Evolutionary conservation across 2,113 vertebrate species (phyloP), one percentile per base, ranked within the genome.

Genomic region (Hyaena hyaena): DNA sequence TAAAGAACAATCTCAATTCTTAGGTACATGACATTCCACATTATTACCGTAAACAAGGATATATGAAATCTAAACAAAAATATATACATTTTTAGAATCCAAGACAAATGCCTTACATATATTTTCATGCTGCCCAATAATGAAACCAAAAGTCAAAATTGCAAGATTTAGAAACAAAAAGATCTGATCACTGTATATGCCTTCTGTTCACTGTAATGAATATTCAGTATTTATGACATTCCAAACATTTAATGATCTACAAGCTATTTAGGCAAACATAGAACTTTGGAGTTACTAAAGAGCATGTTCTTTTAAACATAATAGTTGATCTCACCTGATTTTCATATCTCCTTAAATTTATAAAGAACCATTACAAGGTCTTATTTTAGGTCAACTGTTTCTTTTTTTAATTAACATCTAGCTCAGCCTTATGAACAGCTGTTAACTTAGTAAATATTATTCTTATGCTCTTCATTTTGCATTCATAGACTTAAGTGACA

Each of bases 401-500:
- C 71, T 81, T 50, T 86, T 90, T 81, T 55, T 12, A 83, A 90
- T 86, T 79, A 96, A 31, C 68, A 95, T 74, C 45, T 63, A 96
- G 53, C 58, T 89, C 6, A 74, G 65, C 45, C 88, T 92, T 90
- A 88, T 43, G 33, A 96, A 81, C 23, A 97, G 90, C 61, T 96
- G 92, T 88, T 93, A 93, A 84, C 63, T 97, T 90, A 90, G 92
- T 86, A 95, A 97, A 97, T 96, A 97, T 97, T 96, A 96, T 85
- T 94, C 90, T 96, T 95, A 83, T 50, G 19, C 39, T 93, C 91
- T 95, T 96, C 58, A 94, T 90, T 97, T 95, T 92, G 33, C 84
- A 92, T 97, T 97, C 92, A 97, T 71, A 90, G 74, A 95, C 88
- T 96, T 93, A 98, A 95, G 55, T 98, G 91, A 98, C 97, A 98